Base-by-base conservation (phyloP, 2,888 invertebrate species). In the Caenorhabditis virilis region DNA sequence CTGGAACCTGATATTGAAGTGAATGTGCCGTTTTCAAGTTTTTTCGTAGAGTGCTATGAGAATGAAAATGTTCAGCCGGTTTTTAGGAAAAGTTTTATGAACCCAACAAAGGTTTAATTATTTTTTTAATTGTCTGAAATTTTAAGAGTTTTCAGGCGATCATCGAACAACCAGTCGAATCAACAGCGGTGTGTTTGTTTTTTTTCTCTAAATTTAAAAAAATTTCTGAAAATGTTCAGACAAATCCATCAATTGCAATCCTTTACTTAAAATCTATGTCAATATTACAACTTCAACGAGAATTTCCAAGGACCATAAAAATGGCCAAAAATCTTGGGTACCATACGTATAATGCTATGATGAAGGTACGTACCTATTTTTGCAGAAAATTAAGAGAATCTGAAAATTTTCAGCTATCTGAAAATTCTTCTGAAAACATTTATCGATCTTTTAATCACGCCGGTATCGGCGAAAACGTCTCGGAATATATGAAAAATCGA, bases 221-320 rank as follows among this genome's bases (percentile, higher is more conserved):
- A 41, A 22, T 11, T 6, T 20, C 22, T 41, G 9, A 41, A 7
- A 9, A n/a, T 22, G 55, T 51, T 51, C 49, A 62, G 62, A 63
- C 48, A 16, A 49, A 35, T 22, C 63, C 63, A 36, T 58, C 63
- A 23, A 46, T 64, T 20, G 53, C 63, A 5, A 54, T 64, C 0
- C 43, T 64, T 15, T 58, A 54, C 27, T 54, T 64, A 46, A 55
- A 58, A 47, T 58, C 63, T 1, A 58, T 64, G 35, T 64, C 64
- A n/a, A 38, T 42, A n/a, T 27, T 54, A 7, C 58, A 58, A 27
- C 50, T 59, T 13, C 47, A 38, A 25, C 22, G 64, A 42, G 58
- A 64, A 9, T 52, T 64, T 26, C 58, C 54, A n/a, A 64, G 58
- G 64, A 59, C 55, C 55, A 64, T 55, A 25, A 64, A 64, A 22